phyloP scores from a whole-genome alignment of 1,140 invertebrate species.

The Trypoxylus dichotomus region DNA sequence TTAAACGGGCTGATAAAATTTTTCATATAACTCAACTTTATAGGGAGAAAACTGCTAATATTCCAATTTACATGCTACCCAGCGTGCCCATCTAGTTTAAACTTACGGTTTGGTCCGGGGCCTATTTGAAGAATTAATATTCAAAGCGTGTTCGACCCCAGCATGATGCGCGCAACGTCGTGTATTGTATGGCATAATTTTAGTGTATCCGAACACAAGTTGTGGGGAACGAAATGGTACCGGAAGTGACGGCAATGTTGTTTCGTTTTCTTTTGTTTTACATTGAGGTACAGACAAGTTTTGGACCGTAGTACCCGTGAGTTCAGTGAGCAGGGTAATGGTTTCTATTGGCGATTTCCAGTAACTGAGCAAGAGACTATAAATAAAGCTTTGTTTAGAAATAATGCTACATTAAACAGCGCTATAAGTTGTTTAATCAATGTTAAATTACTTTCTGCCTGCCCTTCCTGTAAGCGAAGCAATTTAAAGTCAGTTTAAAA shows the following conservation, averaged over 20 bases:
- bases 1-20: not conserved
- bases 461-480: not conserved
- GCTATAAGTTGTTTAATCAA: no score
- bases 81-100: not conserved
- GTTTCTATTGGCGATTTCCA: conserved; percentile 1
- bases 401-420: not conserved
- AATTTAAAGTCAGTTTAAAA: not conserved
- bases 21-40: not conserved
- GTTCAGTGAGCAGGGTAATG: not conserved
- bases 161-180: not conserved
- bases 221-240: not conserved
- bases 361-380: not conserved
- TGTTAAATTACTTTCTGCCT: not conserved
- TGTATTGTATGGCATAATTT: not conserved
- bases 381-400: not conserved
- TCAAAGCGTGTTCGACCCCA: not conserved
- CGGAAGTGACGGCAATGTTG: not conserved
- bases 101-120: not conserved
- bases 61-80: not conserved
- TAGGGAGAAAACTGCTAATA: not conserved
- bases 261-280: conserved; percentile 1
- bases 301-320: not conserved
- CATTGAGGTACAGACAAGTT: not conserved
- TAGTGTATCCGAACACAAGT: not conserved
- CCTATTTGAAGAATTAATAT: conserved; percentile 3